These are phyloP conservation scores for Phlogophora meticulosa DNA, from an alignment of 2,888 invertebrate genomes.

Conservation along the genomic window DNA sequence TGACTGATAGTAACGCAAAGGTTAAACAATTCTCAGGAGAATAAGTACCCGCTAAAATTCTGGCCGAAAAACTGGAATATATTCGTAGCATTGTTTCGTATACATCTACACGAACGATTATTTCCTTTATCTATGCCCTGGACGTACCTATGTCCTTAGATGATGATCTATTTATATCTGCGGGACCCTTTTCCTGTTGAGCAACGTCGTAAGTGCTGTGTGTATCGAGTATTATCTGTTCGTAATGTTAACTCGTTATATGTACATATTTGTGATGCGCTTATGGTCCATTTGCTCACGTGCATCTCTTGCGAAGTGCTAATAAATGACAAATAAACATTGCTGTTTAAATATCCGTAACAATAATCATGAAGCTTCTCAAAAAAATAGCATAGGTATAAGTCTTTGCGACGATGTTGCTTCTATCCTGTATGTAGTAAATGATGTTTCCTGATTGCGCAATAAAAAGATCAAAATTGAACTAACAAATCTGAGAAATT, in stretches of 20 bases:
- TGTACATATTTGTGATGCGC: conserved; percentile 14
- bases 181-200: conserved; percentile 43
- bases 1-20: too few species aligned
- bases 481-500: too few species aligned
- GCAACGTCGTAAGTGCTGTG: background rate
- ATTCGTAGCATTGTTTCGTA: too few species aligned
- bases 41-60: too few species aligned
- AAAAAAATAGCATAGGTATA: background rate
- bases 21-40: too few species aligned
- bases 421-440: too few species aligned
- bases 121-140: too few species aligned
- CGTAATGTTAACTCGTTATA: background rate
- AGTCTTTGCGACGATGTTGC: too few species aligned
- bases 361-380: background rate
- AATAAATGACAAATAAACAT: conserved; percentile 15
- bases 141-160: background rate
- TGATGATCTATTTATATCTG: conserved; percentile 5
- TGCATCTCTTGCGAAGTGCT: conserved; percentile 18
- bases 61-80: too few species aligned
- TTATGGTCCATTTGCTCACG: conserved; percentile 17
- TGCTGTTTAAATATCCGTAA: conserved; percentile 5
- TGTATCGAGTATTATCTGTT: background rate
- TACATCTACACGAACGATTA: too few species aligned
- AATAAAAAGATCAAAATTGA: too few species aligned
- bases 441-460: too few species aligned